Percentiles rank a stretch among this genome's conserved stretches.
These are phyloP conservation scores for Triops cancriformis DNA, from an alignment of 1,140 invertebrate species.

Conservation along the genomic window DNA sequence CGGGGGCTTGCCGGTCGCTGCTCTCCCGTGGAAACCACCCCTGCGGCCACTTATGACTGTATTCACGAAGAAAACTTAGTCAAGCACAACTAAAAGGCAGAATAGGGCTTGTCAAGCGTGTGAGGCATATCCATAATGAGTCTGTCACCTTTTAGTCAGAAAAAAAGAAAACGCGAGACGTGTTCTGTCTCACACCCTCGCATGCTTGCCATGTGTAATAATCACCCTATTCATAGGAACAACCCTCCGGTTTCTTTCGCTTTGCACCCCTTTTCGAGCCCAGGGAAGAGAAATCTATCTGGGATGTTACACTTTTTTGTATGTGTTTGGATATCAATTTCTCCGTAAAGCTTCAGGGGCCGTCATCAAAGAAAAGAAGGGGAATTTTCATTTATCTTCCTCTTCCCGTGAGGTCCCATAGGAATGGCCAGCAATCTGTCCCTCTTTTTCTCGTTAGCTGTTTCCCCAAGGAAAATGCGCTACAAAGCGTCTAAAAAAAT, in stretches of 20 bases:
- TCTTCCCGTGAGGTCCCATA: neutral
- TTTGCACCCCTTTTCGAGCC: neutral
- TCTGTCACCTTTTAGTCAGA: neutral
- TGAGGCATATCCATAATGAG: constrained; percentile 13
- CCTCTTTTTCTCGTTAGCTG: neutral
- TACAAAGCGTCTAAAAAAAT: too few species aligned
- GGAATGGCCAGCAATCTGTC: neutral
- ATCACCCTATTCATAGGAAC: neutral
- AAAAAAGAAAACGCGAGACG: neutral
- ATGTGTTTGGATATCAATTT: constrained; percentile 1
- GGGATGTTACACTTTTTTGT: neutral
- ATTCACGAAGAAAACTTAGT: neutral
- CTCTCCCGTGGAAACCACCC: neutral
- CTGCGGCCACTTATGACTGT: neutral
- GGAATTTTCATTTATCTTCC: neutral
- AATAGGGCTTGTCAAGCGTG: neutral
- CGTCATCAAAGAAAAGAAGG: neutral
- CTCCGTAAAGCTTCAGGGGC: neutral
- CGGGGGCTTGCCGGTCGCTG: neutral
- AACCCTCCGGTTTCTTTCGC: neutral
- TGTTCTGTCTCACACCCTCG: neutral
- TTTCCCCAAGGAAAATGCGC: too few species aligned
- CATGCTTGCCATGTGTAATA: neutral
- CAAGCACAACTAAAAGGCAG: neutral
- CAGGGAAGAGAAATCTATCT: neutral